A percentile compares a stretch with the other conserved stretches of the same genome.
Evolutionary conservation across 2,888 invertebrate species (phyloP).

Genomic region (Pachycephus smyrnensis): DNA sequence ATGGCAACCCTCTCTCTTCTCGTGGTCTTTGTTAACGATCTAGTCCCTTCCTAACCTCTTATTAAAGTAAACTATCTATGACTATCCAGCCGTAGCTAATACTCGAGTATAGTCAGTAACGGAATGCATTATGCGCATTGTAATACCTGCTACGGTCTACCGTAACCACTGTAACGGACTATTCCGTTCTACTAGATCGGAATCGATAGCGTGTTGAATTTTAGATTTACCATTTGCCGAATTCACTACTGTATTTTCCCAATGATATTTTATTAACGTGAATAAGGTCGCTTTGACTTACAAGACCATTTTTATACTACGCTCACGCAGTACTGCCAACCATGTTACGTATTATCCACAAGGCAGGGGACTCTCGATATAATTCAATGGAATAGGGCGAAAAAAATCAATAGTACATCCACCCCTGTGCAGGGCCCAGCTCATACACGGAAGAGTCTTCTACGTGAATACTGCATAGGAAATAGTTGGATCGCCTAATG

Average conservation of each 20-base stretch:
- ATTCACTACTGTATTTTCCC: not conserved
- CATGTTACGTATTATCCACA: not conserved
- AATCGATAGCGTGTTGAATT: not conserved
- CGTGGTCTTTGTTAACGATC: not conserved
- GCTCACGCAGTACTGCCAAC: not conserved
- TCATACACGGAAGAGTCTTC: not conserved
- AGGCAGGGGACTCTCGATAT: slow-evolving; percentile 49
- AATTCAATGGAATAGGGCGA: slow-evolving; percentile 57
- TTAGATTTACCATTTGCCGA: not conserved
- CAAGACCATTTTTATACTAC: not conserved
- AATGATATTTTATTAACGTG: not conserved
- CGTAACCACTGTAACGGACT: not conserved
- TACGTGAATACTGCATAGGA: not conserved
- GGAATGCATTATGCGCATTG: not conserved
- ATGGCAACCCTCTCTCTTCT: not conserved
- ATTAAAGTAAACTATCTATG: not conserved
- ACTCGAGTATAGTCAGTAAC: not conserved
- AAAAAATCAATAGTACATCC: slow-evolving; percentile 61
- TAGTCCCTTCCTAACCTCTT: not conserved
- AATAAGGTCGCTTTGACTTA: not conserved
- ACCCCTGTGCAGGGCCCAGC: slow-evolving; percentile 37
- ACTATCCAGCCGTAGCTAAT: not conserved
- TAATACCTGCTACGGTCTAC: not conserved
- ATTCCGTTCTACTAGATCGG: not conserved
- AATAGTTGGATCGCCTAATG: not conserved